Conservation (phyloP, 2,797 vertebrate genomes). For the Sebastes matsubarae region DNA sequence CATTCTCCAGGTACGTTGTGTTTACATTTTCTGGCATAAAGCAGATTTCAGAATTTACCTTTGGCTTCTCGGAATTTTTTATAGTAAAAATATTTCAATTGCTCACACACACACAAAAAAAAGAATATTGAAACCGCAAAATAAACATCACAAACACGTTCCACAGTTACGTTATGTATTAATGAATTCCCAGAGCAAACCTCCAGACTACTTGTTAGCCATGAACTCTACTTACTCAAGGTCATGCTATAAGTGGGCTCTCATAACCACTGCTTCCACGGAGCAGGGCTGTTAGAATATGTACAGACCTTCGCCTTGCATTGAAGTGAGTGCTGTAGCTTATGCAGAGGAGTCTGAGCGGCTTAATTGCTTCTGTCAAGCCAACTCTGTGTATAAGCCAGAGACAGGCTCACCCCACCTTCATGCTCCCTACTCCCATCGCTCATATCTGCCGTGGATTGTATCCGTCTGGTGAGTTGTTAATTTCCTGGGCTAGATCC, state of each 20-base stretch:
- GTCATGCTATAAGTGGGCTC: conserved; percentile 7
- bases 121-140: neutral
- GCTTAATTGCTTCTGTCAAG: conserved; percentile 81
- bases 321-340: conserved; percentile 34
- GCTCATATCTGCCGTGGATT: conserved; percentile 79
- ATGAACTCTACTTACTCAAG: neutral
- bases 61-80: neutral
- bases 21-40: neutral
- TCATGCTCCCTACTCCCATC: conserved; percentile 71
- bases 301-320: neutral
- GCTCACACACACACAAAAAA: neutral
- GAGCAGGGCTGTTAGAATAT: conserved; percentile 26
- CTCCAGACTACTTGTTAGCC: conserved; percentile 2
- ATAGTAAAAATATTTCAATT: neutral
- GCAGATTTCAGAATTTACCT: too few species aligned
- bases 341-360: conserved; percentile 45
- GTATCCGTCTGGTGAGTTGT: conserved; percentile 80
- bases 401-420: conserved; percentile 68
- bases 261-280: neutral
- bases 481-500: conserved; percentile 81
- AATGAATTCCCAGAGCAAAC: conserved; percentile 5
- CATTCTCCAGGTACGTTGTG: neutral
- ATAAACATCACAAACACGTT: neutral
- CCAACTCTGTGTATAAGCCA: conserved; percentile 58
- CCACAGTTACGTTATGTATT: neutral